Evolutionary conservation across 2,888 invertebrate species (phyloP), one percentile per base, ranked within the genome.

Genomic region (Chaitophorus viminalis): DNA sequence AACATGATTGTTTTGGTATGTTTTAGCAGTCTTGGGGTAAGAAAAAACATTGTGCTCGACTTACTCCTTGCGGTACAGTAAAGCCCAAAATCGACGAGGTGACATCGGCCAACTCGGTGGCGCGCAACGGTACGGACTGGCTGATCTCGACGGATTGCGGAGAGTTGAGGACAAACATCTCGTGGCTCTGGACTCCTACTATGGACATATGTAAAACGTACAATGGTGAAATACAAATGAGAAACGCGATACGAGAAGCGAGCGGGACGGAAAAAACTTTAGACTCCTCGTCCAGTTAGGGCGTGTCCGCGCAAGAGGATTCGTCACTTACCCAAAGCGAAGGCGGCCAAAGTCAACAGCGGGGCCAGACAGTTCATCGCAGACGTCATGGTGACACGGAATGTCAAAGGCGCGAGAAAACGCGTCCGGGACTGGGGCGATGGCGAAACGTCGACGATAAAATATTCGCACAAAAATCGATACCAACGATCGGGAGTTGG

Each of bases 161-260:
- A n/a, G 60, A 65, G 60, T 60, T 54, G n/a, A 87, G 79, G 39
- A 81, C 65, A 11, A 81, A 87, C 14, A 87, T 2, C 9, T 81
- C 33, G 8, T 85, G 68, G 21, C 68, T 52, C 8, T 68, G 84
- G 46, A 46, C 84, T 6, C 29, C 25, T 3, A 33, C 84, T 85
- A 2, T 25, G 33, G 1, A 46, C 6, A 21, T 8, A 70, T 2
- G 29, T 2, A 3, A 6, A n/a, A 39, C 8, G 1, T 1, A 5
- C 65, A 3, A 65, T n/a, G 65, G 0, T 29, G 18, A 39, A 31
- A 82, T 2, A 25, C 0, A 46, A n/a, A 21, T 36, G 0, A 9
- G 25, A 14, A 54, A 60, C 17, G 33, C 8, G 36, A 14, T 3
- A n/a, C 18, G 14, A n/a, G 17, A 11, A 29, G n/a, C 17, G 6